Base-by-base conservation (phyloP, 2,888 invertebrate genomes). In the Mesochorus sp. region DNA sequence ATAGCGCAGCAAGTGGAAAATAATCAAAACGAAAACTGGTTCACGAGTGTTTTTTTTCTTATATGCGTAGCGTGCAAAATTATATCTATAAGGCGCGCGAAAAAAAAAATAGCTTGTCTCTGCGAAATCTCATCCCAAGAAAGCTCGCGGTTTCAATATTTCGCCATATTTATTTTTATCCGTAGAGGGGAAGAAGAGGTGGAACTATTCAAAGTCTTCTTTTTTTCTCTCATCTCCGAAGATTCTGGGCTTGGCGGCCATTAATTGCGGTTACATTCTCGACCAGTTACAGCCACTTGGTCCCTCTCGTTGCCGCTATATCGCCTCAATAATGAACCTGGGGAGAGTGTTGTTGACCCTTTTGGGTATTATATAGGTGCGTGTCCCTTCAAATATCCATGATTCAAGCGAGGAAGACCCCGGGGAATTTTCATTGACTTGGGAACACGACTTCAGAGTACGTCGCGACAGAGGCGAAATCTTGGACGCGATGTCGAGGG, bases 1-100 rank as follows among this genome's bases (percentile, higher is more conserved):
- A n/a, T n/a, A n/a, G n/a, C n/a, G n/a, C 44, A 17, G 59, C 12
- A 39, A 62, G 39, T 68, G 21, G 31, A 72, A 37, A 79, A 71
- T 79, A 67, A 75, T 66, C 75, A 71, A 49, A 14, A 19, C 34
- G 37, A 47, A 28, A 66, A 67, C 31, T 39, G 39, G 64, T 68
- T 72, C 72, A 57, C 49, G 34, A 42, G 53, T 53, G 61, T 49
- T 67, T 37, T 55, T 19, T 5, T 53, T 21, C n/a, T 1, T 3
- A 24, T 47, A 14, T n/a, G 21, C 28, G 28, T 47, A 53, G n/a
- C n/a, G n/a, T n/a, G n/a, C n/a, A n/a, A n/a, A n/a, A n/a, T n/a
- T n/a, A n/a, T n/a, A n/a, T n/a, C n/a, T n/a, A 61, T 8, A 17
- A 21, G 34, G 19, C 31, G 21, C 26, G 57, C 39, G 57, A 57